phyloP scores from a whole-genome alignment of 92 coral and sea anemone genomes.

The Epizoanthus rinbou region DNA sequence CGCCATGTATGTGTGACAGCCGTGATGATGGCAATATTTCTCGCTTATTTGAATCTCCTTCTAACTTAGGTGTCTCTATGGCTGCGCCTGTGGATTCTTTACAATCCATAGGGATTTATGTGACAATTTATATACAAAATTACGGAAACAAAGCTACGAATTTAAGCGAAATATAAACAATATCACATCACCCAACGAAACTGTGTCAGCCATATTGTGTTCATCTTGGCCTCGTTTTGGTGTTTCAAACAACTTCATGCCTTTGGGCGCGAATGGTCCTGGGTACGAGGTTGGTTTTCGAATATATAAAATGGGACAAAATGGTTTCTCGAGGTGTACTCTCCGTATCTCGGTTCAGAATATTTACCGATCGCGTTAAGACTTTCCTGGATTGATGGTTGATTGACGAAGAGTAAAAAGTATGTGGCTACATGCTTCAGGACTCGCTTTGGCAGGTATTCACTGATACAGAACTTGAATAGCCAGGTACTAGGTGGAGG shows the following conservation, averaged over 20 bases:
- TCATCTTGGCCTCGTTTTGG: constrained; percentile 25
- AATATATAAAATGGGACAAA: no score
- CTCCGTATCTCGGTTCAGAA: not conserved
- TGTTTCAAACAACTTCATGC: not conserved
- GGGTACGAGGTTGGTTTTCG: no score
- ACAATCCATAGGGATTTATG: constrained; percentile 15
- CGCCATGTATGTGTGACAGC: not conserved
- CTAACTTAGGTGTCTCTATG: not conserved
- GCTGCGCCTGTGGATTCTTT: not conserved
- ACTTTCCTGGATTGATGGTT: not conserved
- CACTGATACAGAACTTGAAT: not conserved
- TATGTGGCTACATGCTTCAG: constrained; percentile 2
- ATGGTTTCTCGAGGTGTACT: no score
- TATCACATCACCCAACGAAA: not conserved
- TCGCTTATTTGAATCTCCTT: constrained; percentile 11
- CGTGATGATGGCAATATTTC: constrained; percentile 33
- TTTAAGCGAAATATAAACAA: no score
- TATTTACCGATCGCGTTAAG: not conserved
- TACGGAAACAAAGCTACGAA: not conserved
- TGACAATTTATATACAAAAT: not conserved
- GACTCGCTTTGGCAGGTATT: no score
- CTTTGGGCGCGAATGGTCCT: no score
- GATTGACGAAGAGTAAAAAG: no score
- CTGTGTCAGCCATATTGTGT: constrained; percentile 10
- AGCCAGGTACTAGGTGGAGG: not conserved